Base-by-base conservation (phyloP, 2,888 invertebrate species). In the Acanthopleura granulata region DNA sequence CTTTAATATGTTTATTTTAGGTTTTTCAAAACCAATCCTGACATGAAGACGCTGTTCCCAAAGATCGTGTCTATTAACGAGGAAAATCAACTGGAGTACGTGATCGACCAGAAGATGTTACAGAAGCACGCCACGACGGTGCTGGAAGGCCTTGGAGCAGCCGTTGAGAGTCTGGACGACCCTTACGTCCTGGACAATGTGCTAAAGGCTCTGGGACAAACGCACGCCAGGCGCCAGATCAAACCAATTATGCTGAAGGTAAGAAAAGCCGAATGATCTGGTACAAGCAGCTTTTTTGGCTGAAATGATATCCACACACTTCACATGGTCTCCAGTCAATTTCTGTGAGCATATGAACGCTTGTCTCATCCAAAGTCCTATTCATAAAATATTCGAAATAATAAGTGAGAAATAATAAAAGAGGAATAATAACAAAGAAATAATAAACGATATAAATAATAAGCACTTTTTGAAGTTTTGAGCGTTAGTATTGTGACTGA, bases 131-230 rank as follows among this genome's bases (percentile, higher is more conserved):
- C 88, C 0, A 81, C 84, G 49, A 85, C 86, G 0, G 88, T 88
- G 15, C 85, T 89, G 86, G 87, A 87, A 76, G 88, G 87, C 0
- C 82, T 89, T 62, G 88, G 88, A 9, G 89, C 89, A 0, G 87
- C 88, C 0, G 89, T 88, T 14, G 89, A 89, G 78, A 87, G 85
- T 73, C 81, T 89, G 30, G 87, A 88, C 40, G 88, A 89, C 75
- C 85, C 87, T 0, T 82, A 84, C 18, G 84, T 87, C 66, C 83
- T 89, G 11, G 86, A 86, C 74, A 82, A 80, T 73, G 85, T 88
- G 9, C 82, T 89, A n/a, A 81, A 87, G 40, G 84, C 87, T 0
- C 81, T 89, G 30, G 89, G 89, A 1, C 87, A 88, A 76, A 86
- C 87, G 15, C 89, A 89, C 79, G 83, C 83, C 40, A 83, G 85